These are phyloP conservation scores for Parnassius orleans DNA, from an alignment of 2,888 invertebrate genomes.

Conservation along the genomic window DNA sequence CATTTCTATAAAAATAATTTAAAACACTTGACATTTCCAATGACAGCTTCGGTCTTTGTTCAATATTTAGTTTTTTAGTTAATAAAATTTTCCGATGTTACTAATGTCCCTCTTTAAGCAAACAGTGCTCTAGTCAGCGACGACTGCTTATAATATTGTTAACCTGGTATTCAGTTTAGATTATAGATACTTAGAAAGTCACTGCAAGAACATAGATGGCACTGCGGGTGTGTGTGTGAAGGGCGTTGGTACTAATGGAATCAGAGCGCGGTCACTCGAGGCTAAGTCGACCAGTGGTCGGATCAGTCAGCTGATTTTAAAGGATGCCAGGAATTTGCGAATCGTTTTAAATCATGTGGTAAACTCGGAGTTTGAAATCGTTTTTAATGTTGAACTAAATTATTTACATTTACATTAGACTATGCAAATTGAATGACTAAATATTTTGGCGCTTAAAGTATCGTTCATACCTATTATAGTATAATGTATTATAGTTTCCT, in stretches of 20 bases:
- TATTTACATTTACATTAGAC: too few species aligned
- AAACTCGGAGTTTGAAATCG: constrained; percentile 41
- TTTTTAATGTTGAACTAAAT: constrained; percentile 30
- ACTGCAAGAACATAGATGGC: constrained; percentile 36
- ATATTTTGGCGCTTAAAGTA: too few species aligned
- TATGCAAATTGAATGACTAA: too few species aligned
- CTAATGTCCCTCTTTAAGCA: constrained; percentile 71
- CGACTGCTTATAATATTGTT: constrained; percentile 71
- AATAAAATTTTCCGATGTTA: constrained; percentile 65
- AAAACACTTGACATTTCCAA: too few species aligned
- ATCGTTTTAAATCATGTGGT: constrained; percentile 50
- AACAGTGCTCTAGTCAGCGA: constrained; percentile 58
- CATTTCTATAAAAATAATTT: too few species aligned
- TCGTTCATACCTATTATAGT: too few species aligned
- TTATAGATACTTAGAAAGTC: constrained; percentile 61
- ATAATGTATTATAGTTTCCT: too few species aligned
- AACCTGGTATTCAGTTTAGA: constrained; percentile 68
- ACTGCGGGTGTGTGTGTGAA: constrained; percentile 30
- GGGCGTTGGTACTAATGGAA: constrained; percentile 53
- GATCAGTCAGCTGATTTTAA: constrained; percentile 60
- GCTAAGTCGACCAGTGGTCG: constrained; percentile 35
- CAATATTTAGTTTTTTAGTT: constrained; percentile 38
- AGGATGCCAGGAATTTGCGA: constrained; percentile 60
- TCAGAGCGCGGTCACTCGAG: constrained; percentile 58
- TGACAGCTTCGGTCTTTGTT: background rate